phyloP scores from a whole-genome alignment of 2,113 vertebrate species.

The Antennarius striatus region DNA sequence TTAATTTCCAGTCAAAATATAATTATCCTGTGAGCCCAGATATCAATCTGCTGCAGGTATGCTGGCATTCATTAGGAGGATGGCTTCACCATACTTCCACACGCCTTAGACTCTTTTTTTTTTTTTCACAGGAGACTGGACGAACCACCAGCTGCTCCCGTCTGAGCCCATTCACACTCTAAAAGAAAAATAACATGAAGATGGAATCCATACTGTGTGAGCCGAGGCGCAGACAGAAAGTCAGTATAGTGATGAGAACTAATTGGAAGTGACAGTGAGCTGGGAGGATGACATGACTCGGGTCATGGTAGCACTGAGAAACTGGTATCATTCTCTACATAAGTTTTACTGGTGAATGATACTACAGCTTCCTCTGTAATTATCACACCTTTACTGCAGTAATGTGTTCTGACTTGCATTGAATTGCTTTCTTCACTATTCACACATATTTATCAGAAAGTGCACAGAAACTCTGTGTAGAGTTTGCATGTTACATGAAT shows the following conservation, averaged over 20 bases:
- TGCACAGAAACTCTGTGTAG: too few species aligned
- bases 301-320: conserved; percentile 32
- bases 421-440: too few species aligned
- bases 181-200: conserved; percentile 32
- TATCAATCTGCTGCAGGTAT: conserved; percentile 60
- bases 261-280: conserved; percentile 64
- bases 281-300: conserved; percentile 43
- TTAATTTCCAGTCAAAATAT: conserved; percentile 67
- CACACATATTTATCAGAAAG: too few species aligned
- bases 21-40: conserved; percentile 58
- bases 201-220: conserved; percentile 45
- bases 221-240: conserved; percentile 11
- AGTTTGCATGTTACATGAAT: too few species aligned
- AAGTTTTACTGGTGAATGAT: background rate
- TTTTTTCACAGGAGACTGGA: conserved; percentile 13
- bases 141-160: conserved; percentile 31
- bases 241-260: conserved; percentile 51
- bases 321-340: conserved; percentile 25
- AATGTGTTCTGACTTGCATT: too few species aligned
- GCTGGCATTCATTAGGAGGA: conserved; percentile 23
- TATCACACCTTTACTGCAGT: background rate
- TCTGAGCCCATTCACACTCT: conserved; percentile 17
- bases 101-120: conserved; percentile 24
- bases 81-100: background rate
- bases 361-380: background rate